Base-by-base conservation (phyloP, 2,113 vertebrate species). In the Eleginops maclovinus region DNA sequence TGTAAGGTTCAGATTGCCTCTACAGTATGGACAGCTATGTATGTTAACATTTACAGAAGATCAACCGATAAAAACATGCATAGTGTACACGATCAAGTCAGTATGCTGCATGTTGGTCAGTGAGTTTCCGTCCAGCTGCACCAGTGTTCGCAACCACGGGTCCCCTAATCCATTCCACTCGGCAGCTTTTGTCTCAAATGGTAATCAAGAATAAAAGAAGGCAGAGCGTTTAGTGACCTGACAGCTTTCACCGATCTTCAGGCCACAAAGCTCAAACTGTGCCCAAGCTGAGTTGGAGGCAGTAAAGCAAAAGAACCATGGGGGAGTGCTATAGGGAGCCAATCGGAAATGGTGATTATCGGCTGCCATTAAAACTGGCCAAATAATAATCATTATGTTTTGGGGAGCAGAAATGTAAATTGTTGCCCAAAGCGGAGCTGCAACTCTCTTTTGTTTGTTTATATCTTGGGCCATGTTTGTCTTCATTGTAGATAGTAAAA, bases 111-210 rank as follows among this genome's bases (percentile, higher is more conserved):
- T 46, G 14, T 54, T 72, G 72, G 54, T 72, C 55, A 67, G 46
- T 40, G 62, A 75, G 51, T 62, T 70, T n/a, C 15, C 22, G 26
- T 49, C 28, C 41, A 53, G 69, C 36, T 83, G 40, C 71, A 63
- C 43, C 16, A 31, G 28, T 58, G 26, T 69, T 75, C 19, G 43
- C 71, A 59, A 50, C 67, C 74, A 74, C 64, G 55, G 76, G 50
- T 77, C 79, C 51, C 19, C 51, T 19, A 72, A 75, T 82, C 71
- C 71, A 76, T 84, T 82, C 44, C 60, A 69, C 56, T 81, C 47
- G 50, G 36, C 72, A 62, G 53, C 65, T 59, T 73, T 82, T 70
- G 43, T 87, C 56, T 60, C 44, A 72, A 62, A 63, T 72, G 65
- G 43, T 61, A 55, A 81, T 74, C 71, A 71, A 64, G 74, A 79